Base-by-base conservation (phyloP, 2,888 invertebrate species). In the Lasioglossum pauxillum region DNA sequence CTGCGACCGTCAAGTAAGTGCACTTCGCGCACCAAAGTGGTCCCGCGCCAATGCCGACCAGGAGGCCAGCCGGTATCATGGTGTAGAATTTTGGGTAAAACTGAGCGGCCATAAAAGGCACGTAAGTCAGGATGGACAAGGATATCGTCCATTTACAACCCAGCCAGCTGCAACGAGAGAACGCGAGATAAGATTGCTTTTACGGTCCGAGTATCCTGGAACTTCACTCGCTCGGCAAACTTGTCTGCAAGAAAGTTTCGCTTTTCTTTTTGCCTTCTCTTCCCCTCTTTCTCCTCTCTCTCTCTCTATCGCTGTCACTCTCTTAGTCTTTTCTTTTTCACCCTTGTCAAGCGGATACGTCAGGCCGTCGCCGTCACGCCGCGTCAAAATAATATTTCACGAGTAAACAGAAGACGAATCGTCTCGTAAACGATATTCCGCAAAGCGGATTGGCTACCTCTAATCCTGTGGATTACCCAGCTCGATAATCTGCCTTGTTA, bases 21-120 rank as follows among this genome's bases (percentile, higher is more conserved):
- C 99, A 99, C 95, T 99, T 99, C 31, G 99, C 98, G 90, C 99
- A 98, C 99, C 99, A 99, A 35, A 99, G 96, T 0, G 99, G 99
- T 0, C 99, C 99, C 0, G 98, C 99, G 0, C 98, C 98, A 23
- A 99, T 96, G 3, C 98, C 98, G 0, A 98, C 97, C 90, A 98
- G 96, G 93, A 98, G 95, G 0, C 98, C 98, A 0, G 98, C 97
- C 0, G 98, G 98, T 69, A 98, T 97, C 94, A 98, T 96, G 0
- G 98, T 98, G 93, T 96, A 97, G 94, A 98, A 97, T 89, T 97
- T 97, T 0, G 99, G 98, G 94, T 98, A 97, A 94, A 99, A 98
- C 95, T 99, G 99, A 0, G 98, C 97, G 0, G 97, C 97, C 89
- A 99, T 98, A 95, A 98, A 99, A 16, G 98, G 97, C 96, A 98